These are phyloP conservation scores for Acrocephalus kingi DNA, from an alignment of 2,113 vertebrate genomes.

Conservation along the genomic window DNA sequence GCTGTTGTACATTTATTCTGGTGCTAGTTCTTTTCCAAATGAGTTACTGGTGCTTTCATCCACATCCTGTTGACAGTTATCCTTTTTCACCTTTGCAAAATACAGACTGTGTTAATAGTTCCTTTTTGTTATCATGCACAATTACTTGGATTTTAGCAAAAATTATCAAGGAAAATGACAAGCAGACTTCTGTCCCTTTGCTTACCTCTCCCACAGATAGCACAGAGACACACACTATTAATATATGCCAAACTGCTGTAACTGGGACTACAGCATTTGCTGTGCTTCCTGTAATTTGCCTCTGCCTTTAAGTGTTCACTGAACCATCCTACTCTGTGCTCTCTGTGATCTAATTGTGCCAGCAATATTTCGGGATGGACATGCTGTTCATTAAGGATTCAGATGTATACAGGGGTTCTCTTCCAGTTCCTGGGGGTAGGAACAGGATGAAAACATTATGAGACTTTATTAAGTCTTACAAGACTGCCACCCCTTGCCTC, in stretches of 20 bases:
- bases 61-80: background rate
- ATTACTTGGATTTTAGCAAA: background rate
- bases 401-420: background rate
- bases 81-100: conserved; percentile 4
- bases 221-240: background rate
- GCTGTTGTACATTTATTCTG: conserved; percentile 16
- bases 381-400: conserved; percentile 6
- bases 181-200: background rate
- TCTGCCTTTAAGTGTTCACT: background rate
- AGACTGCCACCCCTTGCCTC: conserved; percentile 1
- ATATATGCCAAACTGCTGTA: background rate
- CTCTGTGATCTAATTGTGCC: background rate
- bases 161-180: background rate
- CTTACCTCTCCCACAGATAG: background rate
- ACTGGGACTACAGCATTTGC: background rate
- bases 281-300: background rate
- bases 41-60: background rate
- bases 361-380: background rate
- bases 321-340: background rate
- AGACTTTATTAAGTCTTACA: conserved; percentile 27
- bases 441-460: conserved; percentile 4
- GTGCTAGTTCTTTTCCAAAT: conserved; percentile 1
- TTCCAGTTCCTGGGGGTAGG: background rate
- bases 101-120: background rate
- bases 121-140: background rate